phyloP scores from a whole-genome alignment of 2,113 vertebrate genomes.

The Machaerirhynchus nigripectus region DNA sequence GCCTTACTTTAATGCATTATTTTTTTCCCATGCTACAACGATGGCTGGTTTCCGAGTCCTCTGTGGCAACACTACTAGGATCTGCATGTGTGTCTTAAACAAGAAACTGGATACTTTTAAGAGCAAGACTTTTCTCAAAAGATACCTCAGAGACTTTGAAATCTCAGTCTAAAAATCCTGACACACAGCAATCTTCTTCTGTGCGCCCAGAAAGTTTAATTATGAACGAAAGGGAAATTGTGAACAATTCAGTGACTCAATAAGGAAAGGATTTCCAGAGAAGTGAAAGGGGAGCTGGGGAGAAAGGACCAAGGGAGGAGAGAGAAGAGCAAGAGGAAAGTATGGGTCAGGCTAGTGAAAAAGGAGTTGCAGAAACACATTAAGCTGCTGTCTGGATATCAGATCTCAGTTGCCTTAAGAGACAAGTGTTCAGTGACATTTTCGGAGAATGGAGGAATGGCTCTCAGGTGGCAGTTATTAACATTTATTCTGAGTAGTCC shows the following conservation, averaged over 20 bases:
- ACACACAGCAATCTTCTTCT: background rate
- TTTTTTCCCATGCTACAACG: background rate
- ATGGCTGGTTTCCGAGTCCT: background rate
- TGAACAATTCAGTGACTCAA: conserved; percentile 16
- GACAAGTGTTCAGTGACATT: background rate
- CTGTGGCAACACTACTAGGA: background rate
- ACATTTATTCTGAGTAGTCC: background rate
- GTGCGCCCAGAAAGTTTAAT: background rate
- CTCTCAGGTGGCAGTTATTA: background rate
- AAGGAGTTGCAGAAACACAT: background rate
- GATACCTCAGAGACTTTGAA: background rate
- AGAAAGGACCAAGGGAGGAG: background rate
- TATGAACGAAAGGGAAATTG: background rate
- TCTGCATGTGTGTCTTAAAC: background rate
- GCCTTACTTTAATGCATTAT: background rate
- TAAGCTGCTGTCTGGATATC: background rate
- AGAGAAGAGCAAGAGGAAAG: background rate
- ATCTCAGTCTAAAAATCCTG: background rate
- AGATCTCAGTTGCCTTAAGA: background rate
- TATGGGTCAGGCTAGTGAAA: background rate
- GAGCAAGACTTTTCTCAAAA: background rate
- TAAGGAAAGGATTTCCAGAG: conserved; percentile 31
- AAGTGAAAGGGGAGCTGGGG: background rate
- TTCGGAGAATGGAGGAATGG: background rate
- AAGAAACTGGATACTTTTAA: conserved; percentile 1